Evolutionary conservation across 2,113 vertebrate genomes (phyloP).

Genomic region (Leptosomus discolor): DNA sequence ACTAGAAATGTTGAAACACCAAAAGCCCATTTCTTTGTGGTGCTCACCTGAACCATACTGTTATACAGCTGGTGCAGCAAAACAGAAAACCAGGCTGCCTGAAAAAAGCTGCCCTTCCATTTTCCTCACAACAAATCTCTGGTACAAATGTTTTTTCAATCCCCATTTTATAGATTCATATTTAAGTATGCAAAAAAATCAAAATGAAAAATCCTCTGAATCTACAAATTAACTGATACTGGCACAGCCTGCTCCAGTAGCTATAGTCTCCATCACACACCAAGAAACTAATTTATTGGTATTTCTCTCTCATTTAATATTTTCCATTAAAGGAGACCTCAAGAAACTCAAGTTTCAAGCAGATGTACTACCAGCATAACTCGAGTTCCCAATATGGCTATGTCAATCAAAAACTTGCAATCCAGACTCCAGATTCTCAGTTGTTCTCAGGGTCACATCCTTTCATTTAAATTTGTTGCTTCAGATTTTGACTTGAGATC

Average conservation of each 20-base stretch:
- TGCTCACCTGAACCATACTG: not conserved
- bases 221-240: not conserved
- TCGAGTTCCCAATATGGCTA: rapidly evolving
- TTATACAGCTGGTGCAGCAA: not conserved
- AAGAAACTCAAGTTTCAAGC: not conserved
- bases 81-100: not conserved
- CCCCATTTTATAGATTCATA: not conserved
- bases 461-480: not conserved
- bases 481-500: not conserved
- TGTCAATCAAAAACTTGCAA: not conserved
- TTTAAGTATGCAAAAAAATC: not conserved
- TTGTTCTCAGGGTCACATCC: not conserved
- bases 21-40: not conserved
- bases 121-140: not conserved
- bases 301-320: not conserved
- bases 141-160: not conserved
- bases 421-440: not conserved
- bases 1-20: rapidly evolving
- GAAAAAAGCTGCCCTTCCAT: not conserved
- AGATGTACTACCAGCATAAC: not conserved
- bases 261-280: not conserved
- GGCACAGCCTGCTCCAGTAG: not conserved
- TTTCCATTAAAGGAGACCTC: not conserved
- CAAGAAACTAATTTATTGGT: not conserved
- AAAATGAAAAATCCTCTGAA: not conserved